phyloP scores from a whole-genome alignment of 1,140 invertebrate genomes.

The Nymphalis io region DNA sequence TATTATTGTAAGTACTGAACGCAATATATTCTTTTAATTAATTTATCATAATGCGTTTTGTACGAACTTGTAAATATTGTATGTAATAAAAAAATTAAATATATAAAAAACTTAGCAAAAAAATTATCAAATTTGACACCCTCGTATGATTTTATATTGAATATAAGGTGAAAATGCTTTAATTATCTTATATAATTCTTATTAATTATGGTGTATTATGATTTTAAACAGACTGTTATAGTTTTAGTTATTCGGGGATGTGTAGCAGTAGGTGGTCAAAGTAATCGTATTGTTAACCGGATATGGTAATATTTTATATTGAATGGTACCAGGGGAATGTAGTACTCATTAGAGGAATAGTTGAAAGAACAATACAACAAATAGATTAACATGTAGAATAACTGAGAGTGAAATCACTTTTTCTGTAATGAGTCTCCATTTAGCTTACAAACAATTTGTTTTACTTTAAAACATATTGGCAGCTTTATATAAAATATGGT shows the following conservation, averaged over 20 bases:
- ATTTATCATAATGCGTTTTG: constrained; percentile 70
- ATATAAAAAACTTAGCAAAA: constrained; percentile 65
- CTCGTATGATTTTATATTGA: constrained; percentile 77
- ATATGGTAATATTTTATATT: constrained; percentile 20
- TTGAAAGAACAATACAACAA: not conserved
- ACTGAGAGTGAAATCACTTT: not conserved
- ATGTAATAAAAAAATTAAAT: constrained; percentile 59
- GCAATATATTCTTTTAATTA: constrained; percentile 63
- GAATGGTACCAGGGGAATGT: not conserved
- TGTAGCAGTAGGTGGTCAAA: constrained; percentile 47
- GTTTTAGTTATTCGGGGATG: constrained; percentile 68
- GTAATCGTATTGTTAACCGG: constrained; percentile 52
- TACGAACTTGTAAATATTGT: constrained; percentile 73
- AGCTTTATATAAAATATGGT: constrained; percentile 21
- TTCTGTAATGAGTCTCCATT: constrained; percentile 1
- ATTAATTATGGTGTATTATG: constrained; percentile 76
- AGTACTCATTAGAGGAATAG: not conserved
- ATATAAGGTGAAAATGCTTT: constrained; percentile 78
- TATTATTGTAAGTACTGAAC: constrained; percentile 60
- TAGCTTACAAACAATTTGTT: constrained; percentile 11
- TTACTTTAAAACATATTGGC: constrained; percentile 10
- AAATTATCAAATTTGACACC: constrained; percentile 69
- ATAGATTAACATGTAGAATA: too few species aligned
- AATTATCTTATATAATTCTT: constrained; percentile 76
- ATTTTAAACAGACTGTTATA: constrained; percentile 79